Evolutionary conservation across 2,888 invertebrate genomes (phyloP).

Genomic region (Thecophora atra): DNA sequence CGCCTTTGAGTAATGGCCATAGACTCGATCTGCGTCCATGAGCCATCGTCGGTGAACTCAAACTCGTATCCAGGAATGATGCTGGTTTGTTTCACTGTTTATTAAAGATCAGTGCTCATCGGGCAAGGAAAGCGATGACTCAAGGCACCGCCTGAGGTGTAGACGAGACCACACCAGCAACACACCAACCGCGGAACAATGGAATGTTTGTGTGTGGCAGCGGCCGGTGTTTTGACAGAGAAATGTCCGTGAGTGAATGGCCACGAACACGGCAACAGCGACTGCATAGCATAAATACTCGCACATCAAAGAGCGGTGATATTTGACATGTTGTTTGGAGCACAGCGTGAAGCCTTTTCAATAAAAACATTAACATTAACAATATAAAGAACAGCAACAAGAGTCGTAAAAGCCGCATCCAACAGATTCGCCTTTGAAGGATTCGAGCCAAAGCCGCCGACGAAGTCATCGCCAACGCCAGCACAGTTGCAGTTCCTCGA

Average conservation of each 20-base stretch:
- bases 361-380: conserved; percentile 24
- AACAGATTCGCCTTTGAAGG: conserved; percentile 8
- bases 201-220: conserved; percentile 34
- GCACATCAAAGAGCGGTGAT: conserved; percentile 32
- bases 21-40: too few relatives aligned
- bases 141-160: conserved; percentile 23
- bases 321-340: conserved; percentile 33
- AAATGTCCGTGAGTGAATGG: conserved; percentile 44
- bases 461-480: not conserved
- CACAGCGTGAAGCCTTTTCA: conserved; percentile 38
- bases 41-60: not conserved
- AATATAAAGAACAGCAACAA: conserved; percentile 33
- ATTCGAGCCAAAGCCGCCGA: not conserved
- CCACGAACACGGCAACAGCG: conserved; percentile 48
- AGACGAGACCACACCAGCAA: not conserved
- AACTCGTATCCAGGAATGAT: not conserved
- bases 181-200: conserved; percentile 1
- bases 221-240: conserved; percentile 37
- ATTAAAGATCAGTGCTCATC: conserved; percentile 16
- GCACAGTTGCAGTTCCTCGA: not conserved
- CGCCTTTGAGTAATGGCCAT: too few relatives aligned
- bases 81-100: conserved; percentile 12
- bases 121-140: not conserved
- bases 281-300: conserved; percentile 37
- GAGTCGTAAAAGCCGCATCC: conserved; percentile 11